Evolutionary conservation across 2,888 invertebrate genomes (phyloP), one percentile per base, ranked within the genome.

Genomic region (Megamerina dolium): DNA sequence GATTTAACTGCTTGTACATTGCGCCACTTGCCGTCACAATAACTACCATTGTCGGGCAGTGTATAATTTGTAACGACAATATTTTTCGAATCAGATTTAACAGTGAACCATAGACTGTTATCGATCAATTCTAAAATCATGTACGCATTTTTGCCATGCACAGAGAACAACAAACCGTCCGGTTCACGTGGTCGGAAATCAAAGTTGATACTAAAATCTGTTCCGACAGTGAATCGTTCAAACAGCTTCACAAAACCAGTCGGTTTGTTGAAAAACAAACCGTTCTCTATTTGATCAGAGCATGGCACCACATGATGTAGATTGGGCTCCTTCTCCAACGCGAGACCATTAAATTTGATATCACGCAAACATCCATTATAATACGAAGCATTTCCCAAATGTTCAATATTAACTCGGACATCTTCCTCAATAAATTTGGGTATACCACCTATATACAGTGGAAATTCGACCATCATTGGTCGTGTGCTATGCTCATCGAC

Each of bases 1-100:
- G 86, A 84, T 70, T 95, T 96, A 21, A 85, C 79, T 38, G 84
- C 92, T 81, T 77, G 55, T 49, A 75, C 87, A 44, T 78, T 83
- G 64, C 97, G 95, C 96, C 96, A 99, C 42, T 87, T 77, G 36
- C 97, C 96, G 70, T 99, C 93, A 64, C 97, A 99, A 48, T 95
- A 78, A 56, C 83, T 80, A 46, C 79, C 77, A 37, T 79, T 77
- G 34, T 78, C 75, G 23, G 81, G 80, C 1, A 82, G 74, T 39
- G 77, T 77, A 66, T 82, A 90, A 17, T 77, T 79, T 3, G 90
- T 83, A 5, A 56, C 50, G 3, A 80, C 79, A 56, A 89, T 83
- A 2, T 83, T 80, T 8, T 91, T 92, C 52, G 79, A 81, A 58
- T 80, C 84, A 57, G 88, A 87, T 54, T 90, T 88, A 5, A 72